These are phyloP conservation scores for Takifugu flavidus DNA, from an alignment of 2,113 vertebrate genomes.

Conservation along the genomic window DNA sequence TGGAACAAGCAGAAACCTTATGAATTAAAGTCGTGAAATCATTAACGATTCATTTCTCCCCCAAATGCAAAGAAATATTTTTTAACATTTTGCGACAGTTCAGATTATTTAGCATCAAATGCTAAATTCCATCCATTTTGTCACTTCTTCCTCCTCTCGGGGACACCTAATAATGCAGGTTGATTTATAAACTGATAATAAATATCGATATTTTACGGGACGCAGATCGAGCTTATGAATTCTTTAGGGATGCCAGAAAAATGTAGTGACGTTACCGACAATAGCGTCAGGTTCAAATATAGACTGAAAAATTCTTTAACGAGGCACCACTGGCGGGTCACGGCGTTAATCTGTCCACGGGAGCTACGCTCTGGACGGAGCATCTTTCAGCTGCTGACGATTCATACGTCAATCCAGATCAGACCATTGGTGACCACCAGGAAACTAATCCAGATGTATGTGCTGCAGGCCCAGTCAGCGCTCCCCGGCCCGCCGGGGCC, in stretches of 20 bases:
- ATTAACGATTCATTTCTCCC: too few species aligned
- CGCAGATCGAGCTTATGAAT: too few species aligned
- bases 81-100: too few species aligned
- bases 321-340: conserved; percentile 29
- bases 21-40: too few species aligned
- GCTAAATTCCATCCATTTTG: too few species aligned
- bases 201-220: too few species aligned
- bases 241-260: background rate
- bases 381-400: conserved; percentile 58
- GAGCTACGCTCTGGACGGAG: conserved; percentile 44
- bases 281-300: conserved; percentile 48
- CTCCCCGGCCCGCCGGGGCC: conserved; percentile 50
- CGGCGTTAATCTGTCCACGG: conserved; percentile 63
- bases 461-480: conserved; percentile 59
- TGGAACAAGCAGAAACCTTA: too few species aligned
- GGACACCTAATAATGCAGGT: too few species aligned
- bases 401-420: conserved; percentile 66
- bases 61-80: too few species aligned
- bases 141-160: too few species aligned
- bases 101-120: too few species aligned
- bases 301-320: conserved; percentile 32
- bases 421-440: conserved; percentile 56
- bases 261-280: background rate
- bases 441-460: conserved; percentile 70
- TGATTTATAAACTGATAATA: too few species aligned